phyloP scores from a whole-genome alignment of 2,888 invertebrate genomes.

The Operophtera brumata region DNA sequence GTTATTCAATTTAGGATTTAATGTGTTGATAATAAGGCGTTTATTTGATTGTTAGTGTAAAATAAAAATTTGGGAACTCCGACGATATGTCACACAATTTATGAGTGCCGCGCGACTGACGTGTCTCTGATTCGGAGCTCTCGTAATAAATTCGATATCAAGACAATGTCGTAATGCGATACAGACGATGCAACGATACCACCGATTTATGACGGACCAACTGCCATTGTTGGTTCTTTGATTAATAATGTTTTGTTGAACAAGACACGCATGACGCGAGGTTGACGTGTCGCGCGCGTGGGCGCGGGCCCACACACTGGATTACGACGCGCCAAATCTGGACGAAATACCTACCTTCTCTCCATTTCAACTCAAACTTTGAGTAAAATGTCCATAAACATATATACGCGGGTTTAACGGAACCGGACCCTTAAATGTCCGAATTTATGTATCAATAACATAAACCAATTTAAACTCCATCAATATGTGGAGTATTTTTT shows the following conservation, averaged over 20 bases:
- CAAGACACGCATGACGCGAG: conserved; percentile 17
- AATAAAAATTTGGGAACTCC: conserved; percentile 64
- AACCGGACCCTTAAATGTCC: conserved; percentile 16
- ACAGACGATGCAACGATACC: conserved; percentile 66
- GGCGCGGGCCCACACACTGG: conserved; percentile 26
- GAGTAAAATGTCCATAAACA: conserved; percentile 18
- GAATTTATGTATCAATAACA: conserved; percentile 33
- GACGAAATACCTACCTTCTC: conserved; percentile 21
- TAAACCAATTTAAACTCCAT: conserved; percentile 54
- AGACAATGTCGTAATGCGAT: conserved; percentile 74
- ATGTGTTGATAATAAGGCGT: conserved; percentile 38
- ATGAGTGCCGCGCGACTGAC: conserved; percentile 67
- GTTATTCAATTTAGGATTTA: background rate
- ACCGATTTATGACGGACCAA: conserved; percentile 64
- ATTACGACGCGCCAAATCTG: conserved; percentile 26
- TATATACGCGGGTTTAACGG: conserved; percentile 19
- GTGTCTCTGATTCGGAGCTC: conserved; percentile 64
- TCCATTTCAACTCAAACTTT: conserved; percentile 11
- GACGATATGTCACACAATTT: conserved; percentile 75
- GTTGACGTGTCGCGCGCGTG: conserved; percentile 18
- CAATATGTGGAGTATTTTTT: conserved; percentile 49
- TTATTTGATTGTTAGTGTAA: conserved; percentile 34
- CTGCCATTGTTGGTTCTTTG: conserved; percentile 49
- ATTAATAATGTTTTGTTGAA: conserved; percentile 49
- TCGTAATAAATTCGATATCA: conserved; percentile 73